A percentile compares a stretch with the other conserved stretches of the same genome.
These are phyloP conservation scores for Cygnus olor DNA, from an alignment of 2,797 vertebrate species.

Conservation along the genomic window DNA sequence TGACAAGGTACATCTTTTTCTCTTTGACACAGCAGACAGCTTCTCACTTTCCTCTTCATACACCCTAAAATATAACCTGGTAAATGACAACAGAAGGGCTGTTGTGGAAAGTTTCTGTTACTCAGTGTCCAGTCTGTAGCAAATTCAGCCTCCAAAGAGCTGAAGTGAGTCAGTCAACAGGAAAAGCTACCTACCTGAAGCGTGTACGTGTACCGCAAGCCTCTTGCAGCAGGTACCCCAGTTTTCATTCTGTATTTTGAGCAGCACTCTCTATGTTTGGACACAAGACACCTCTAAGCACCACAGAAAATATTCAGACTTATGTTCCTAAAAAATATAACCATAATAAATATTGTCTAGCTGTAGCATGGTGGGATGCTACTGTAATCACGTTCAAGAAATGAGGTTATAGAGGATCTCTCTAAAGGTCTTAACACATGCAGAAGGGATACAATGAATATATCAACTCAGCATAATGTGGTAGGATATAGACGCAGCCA, in stretches of 20 bases:
- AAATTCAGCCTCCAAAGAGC: background rate
- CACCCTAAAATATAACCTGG: background rate
- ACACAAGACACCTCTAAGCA: background rate
- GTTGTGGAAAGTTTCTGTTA: background rate
- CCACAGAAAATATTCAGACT: background rate
- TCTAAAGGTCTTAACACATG: background rate
- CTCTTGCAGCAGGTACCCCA: background rate
- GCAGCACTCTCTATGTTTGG: background rate
- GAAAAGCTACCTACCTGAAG: background rate
- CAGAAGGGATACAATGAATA: background rate
- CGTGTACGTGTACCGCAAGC: background rate
- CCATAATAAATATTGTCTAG: background rate
- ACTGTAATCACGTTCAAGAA: background rate
- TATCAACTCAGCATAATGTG: background rate
- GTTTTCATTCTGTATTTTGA: background rate
- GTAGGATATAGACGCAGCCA: background rate
- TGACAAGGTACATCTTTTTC: constrained; percentile 78
- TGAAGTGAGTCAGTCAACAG: background rate
- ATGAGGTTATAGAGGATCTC: background rate
- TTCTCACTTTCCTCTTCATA: background rate
- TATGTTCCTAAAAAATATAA: background rate
- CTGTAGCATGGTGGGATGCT: background rate
- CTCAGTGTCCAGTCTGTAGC: background rate
- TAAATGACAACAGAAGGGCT: background rate
- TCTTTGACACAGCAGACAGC: background rate